Base-by-base conservation (phyloP, 2,888 invertebrate species). In the Sinelater perroti region DNA sequence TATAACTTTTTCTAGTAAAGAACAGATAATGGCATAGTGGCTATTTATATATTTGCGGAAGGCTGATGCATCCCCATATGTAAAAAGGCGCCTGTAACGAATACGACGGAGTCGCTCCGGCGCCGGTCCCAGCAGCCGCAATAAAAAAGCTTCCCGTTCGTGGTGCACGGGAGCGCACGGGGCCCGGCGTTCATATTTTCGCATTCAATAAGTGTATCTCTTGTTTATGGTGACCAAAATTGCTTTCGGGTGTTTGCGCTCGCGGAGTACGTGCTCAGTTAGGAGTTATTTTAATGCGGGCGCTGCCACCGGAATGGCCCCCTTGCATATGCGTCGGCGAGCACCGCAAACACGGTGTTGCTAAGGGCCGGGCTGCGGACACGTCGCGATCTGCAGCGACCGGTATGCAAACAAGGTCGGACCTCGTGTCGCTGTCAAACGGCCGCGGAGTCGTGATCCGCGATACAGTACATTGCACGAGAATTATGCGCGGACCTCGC, bases 351-450 rank as follows among this genome's bases (percentile, higher is more conserved):
- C 51, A 40, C 5, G 21, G 50, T 63, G 64, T 64, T 64, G 64
- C 64, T 64, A 64, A 59, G 64, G 63, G 64, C 64, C 35, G 42
- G 50, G 42, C 55, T 56, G 54, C 53, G 55, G 40, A 51, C 51
- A 56, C 51, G 55, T 54, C 35, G 47, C 57, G 56, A 62, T 60
- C 53, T 59, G 58, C 56, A 44, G 59, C 56, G 56, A 65, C 65
- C 62, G 62, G 65, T 65, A 65, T 65, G 62, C 62, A 65, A 65
- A 64, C 60, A 64, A 65, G 64, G 52, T 60, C 56, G 57, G 51
- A 46, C 54, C 62, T 60, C 47, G 53, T 53, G 53, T 56, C 53
- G 60, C 50, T 63, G 63, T 64, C 61, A 63, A 63, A 60, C 60
- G 50, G 46, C 47, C 54, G 60, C 40, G 26, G 21, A 61, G 54